Base-by-base conservation (phyloP, 2,888 invertebrate species). In the Pachycephus smyrnensis region DNA sequence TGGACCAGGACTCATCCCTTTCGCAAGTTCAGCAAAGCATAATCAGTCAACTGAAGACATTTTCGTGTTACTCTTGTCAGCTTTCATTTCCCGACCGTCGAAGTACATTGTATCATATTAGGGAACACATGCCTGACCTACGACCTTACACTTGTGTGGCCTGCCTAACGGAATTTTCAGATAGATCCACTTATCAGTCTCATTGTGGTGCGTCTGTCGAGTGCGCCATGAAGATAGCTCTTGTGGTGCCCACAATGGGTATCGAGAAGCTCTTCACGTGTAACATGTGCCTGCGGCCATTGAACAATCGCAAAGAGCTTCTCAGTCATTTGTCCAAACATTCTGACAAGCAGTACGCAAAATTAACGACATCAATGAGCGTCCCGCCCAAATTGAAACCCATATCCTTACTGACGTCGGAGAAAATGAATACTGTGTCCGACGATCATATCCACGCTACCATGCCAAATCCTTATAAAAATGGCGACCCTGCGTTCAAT, bases 171-270 rank as follows among this genome's bases (percentile, higher is more conserved):
- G 89, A 90, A 73, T 91, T 91, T 73, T 84, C 88, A 0, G 91
- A 91, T 78, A 87, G 90, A 12, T 84, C 89, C 0, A 85, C 89
- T 77, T 91, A 91, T 75, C 91, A 91, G 12, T 40, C 87, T 0
- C 91, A 91, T 73, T 91, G 91, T 75, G 87, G 86, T 23, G 89
- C 87, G 0, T 91, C 91, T 0, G 91, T 90, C 12, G 94, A 94
- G 79, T 94, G 94, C 82, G 94, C 94, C 0, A 93, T 94, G 85
- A 93, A 94, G 81, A 93, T 91, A 12, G 91, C 91, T 4, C 80
- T 89, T 1, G 91, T 91, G 0, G 81, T 89, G 3, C 91, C 91
- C 0, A 89, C 88, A 71, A 85, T 86, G 12, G 91, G 91, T 0
- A 82, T 83, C 4, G 91, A 91, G 40, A 89, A 89, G 71, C 91